Percentiles rank a stretch among this genome's conserved stretches.
Conservation (phyloP, 2,113 vertebrate genomes). For the Cercocebus atys region DNA sequence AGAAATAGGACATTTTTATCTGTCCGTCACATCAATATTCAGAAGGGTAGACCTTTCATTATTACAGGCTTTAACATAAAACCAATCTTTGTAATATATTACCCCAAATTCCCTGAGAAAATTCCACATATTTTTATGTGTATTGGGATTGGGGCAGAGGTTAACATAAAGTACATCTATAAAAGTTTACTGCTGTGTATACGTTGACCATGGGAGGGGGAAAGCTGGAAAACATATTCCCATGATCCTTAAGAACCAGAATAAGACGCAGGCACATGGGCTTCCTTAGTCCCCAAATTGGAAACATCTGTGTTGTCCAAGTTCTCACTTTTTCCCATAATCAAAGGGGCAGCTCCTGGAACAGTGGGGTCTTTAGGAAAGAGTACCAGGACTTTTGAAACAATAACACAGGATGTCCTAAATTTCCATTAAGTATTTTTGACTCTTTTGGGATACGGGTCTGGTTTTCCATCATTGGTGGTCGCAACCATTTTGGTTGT, state of each 20-base stretch:
- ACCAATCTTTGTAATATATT: constrained; percentile 28
- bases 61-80: constrained; percentile 32
- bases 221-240: constrained; percentile 28
- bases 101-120: constrained; percentile 41
- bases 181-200: constrained; percentile 5
- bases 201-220: background rate
- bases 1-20: background rate
- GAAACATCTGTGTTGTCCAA: constrained; percentile 68
- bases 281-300: constrained; percentile 44
- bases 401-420: background rate
- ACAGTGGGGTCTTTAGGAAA: constrained; percentile 5
- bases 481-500: background rate
- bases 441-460: background rate
- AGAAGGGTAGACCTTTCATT: background rate
- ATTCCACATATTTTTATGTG: background rate
- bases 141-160: background rate
- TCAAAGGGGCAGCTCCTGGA: constrained; percentile 20
- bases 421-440: constrained; percentile 33
- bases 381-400: constrained; percentile 6
- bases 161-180: constrained; percentile 45
- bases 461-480: background rate
- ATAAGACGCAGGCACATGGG: background rate
- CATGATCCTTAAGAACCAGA: constrained; percentile 52
- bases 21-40: background rate
- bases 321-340: constrained; percentile 63